Base-by-base conservation (phyloP, 2,888 invertebrate species). In the Chorisops tibialis region DNA sequence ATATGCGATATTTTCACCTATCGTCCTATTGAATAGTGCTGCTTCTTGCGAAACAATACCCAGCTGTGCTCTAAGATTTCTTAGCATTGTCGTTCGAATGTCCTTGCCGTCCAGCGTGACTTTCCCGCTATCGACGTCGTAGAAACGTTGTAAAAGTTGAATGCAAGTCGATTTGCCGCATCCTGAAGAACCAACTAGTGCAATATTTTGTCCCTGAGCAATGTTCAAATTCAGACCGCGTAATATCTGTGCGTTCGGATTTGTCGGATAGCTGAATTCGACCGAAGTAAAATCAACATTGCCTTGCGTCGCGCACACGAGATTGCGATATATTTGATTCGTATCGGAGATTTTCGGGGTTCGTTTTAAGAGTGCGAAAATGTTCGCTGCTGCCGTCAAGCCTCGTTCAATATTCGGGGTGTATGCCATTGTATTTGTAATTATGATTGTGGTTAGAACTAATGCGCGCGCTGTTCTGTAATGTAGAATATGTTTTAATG, bases 21-120 rank as follows among this genome's bases (percentile, higher is more conserved):
- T 92, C 14, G 90, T 90, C 59, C 89, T 83, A 74, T 93, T 91
- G 76, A 96, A 96, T 1, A 96, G 81, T 4, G 90, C 85, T 0
- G 94, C 96, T 71, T 96, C 95, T 77, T 96, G 96, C n/a, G 92
- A 91, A 1, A 96, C 89, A 60, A 95, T 87, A 2, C 93, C 93
- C 63, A 96, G 82, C 65, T 90, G 86, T 37, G 85, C 82, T 60
- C 96, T 81, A 9, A 90, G 75, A 71, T 85, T 85, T 16, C 80
- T 75, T 7, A 91, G 74, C 0, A 78, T 77, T 45, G 84, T 74
- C 58, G 83, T 81, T 19, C 82, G 79, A 38, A 91, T 78, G 71
- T 91, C 85, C 43, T 81, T 72, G 0, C 81, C 83, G 18, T 86
- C 86, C 2, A 87, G 75, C 1, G 74, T 67, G 2, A 88, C 83